Evolutionary conservation across 1,140 invertebrate genomes (phyloP).

Genomic region (Steinernema khuongi): DNA sequence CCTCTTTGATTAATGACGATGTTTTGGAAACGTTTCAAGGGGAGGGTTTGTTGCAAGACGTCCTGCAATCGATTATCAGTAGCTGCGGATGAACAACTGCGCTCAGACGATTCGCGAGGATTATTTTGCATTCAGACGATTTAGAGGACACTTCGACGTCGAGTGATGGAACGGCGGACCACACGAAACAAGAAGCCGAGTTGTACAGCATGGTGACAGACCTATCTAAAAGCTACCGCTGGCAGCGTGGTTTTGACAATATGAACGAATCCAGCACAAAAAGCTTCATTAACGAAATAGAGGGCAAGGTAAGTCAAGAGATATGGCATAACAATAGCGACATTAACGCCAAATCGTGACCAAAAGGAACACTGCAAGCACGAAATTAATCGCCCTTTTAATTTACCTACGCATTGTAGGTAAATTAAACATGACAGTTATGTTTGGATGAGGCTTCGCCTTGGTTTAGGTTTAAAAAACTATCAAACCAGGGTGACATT

Average conservation of each 20-base stretch:
- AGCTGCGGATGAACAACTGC: not conserved
- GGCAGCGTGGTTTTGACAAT: not conserved
- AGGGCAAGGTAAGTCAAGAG: not conserved
- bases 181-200: not conserved
- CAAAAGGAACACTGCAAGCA: too few relatives aligned
- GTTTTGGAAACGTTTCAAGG: constrained; percentile 2
- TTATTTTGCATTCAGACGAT: not conserved
- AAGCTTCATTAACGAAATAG: not conserved
- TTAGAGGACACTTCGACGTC: not conserved
- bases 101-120: not conserved
- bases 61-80: not conserved
- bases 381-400: too few relatives aligned
- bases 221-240: not conserved
- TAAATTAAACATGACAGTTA: too few relatives aligned
- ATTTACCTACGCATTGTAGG: too few relatives aligned
- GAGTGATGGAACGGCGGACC: not conserved
- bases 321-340: not conserved
- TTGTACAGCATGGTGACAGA: not conserved
- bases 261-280: not conserved
- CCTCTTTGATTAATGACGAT: not conserved
- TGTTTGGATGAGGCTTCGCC: too few relatives aligned
- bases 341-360: too few relatives aligned
- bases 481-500: too few relatives aligned
- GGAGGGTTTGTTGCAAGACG: not conserved
- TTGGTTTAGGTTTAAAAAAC: too few relatives aligned